A percentile compares a stretch with the other conserved stretches of the same genome.
These are phyloP conservation scores for Cladorhizidae sp. DNA, from an alignment of 37 sponge, comb jelly and placozoan species.

Conservation along the genomic window DNA sequence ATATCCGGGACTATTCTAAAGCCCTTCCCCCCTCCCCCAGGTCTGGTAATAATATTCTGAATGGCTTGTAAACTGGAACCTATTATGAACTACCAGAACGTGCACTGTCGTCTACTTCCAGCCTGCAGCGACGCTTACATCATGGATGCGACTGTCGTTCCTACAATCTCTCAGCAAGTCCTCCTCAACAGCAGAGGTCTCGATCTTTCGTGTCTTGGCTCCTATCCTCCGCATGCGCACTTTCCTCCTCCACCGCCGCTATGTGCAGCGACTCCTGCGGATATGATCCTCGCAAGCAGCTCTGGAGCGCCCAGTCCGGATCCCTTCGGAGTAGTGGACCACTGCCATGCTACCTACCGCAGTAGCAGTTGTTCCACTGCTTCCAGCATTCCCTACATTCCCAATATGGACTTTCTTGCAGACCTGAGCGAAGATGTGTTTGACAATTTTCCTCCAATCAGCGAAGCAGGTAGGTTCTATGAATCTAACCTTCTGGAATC, in stretches of 20 bases:
- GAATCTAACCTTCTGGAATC: constrained; percentile 31
- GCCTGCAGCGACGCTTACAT: not conserved
- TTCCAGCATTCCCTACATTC: constrained; percentile 9
- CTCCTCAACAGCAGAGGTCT: constrained; percentile 19
- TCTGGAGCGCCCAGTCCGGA: not conserved
- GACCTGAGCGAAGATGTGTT: constrained; percentile 41
- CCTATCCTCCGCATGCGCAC: not conserved
- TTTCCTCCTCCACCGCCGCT: not conserved
- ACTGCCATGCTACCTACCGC: constrained; percentile 7
- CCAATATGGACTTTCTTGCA: constrained; percentile 20
- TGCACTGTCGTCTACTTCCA: constrained; percentile 50
- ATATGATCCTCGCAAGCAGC: not conserved
- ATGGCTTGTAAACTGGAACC: constrained; percentile 77
- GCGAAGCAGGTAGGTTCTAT: constrained; percentile 23
- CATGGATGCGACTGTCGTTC: not conserved
- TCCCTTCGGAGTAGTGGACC: constrained; percentile 28
- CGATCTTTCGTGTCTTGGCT: not conserved
- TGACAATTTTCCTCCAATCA: constrained; percentile 29
- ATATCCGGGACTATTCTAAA: too few species aligned
- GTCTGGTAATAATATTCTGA: too few species aligned
- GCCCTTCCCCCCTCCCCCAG: too few species aligned
- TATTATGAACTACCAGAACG: constrained; percentile 59
- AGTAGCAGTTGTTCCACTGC: constrained; percentile 11
- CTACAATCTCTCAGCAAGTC: constrained; percentile 13
- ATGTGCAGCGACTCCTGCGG: not conserved